phyloP scores from a whole-genome alignment of 2,113 vertebrate genomes.

The Lamprologus lemairii region DNA sequence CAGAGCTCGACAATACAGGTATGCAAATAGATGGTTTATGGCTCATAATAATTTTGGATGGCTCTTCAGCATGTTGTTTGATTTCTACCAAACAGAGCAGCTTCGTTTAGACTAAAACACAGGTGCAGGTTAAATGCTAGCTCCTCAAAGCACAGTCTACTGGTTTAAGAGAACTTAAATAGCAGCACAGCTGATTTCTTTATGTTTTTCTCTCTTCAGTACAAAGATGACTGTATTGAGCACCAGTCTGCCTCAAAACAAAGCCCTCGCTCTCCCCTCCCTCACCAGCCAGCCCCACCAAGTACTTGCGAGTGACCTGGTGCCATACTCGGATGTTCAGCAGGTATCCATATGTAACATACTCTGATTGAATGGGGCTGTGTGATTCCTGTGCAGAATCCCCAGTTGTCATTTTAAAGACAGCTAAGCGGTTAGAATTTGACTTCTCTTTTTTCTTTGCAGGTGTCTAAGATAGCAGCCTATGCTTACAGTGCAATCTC shows the following conservation, averaged over 20 bases:
- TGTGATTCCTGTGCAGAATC: neutral
- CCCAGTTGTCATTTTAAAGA: neutral
- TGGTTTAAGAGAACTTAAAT: neutral
- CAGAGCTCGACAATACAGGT: slow-evolving; percentile 94
- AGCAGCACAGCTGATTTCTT: neutral
- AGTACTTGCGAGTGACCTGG: slow-evolving; percentile 87
- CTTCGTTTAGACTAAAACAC: neutral
- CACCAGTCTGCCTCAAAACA: slow-evolving; percentile 84
- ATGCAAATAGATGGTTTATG: neutral
- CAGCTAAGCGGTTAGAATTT: neutral
- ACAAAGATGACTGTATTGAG: slow-evolving; percentile 86
- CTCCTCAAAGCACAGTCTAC: neutral
- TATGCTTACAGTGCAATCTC: slow-evolving; percentile 95
- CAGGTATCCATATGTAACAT: slow-evolving; percentile 72
- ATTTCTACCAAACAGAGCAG: neutral
- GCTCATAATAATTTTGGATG: neutral
- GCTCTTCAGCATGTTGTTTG: neutral
- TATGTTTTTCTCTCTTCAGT: slow-evolving; percentile 3
- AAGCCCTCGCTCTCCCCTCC: slow-evolving; percentile 80
- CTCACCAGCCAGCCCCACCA: slow-evolving; percentile 92
- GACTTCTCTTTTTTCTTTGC: slow-evolving; percentile 1
- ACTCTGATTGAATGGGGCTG: neutral
- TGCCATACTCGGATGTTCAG: slow-evolving; percentile 86
- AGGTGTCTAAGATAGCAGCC: slow-evolving; percentile 93
- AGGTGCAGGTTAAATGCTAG: neutral